Evolutionary conservation across 2,888 invertebrate genomes (phyloP).

Genomic region (Amblyjoppa proteus): DNA sequence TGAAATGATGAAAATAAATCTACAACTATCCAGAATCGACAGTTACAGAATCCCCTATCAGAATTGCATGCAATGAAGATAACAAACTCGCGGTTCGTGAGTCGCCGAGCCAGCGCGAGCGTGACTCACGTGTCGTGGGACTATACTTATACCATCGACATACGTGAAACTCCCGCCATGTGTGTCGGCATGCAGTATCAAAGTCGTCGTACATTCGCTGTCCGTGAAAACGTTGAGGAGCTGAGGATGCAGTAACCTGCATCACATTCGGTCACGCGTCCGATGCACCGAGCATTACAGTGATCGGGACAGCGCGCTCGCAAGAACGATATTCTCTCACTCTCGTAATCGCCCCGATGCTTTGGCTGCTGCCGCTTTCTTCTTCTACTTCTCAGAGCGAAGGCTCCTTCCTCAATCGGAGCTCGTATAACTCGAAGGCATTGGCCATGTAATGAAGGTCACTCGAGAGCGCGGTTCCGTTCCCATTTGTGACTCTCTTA

Average conservation of each 20-base stretch:
- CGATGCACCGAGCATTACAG: background rate
- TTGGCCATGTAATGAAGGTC: slow-evolving; percentile 71
- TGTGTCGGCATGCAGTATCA: background rate
- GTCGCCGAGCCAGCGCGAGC: background rate
- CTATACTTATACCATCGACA: background rate
- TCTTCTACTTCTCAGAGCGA: slow-evolving; percentile 6
- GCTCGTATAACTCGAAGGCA: slow-evolving; percentile 60
- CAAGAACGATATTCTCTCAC: slow-evolving; percentile 23
- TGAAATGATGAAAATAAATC: background rate
- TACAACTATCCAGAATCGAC: background rate
- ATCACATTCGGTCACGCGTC: slow-evolving; percentile 16
- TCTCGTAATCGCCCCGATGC: background rate
- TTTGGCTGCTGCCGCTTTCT: slow-evolving; percentile 20
- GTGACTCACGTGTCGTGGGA: slow-evolving; percentile 19
- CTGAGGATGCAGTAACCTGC: slow-evolving; percentile 19
- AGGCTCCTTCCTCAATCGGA: slow-evolving; percentile 27
- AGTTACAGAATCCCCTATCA: background rate
- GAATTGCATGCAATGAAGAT: slow-evolving; percentile 1
- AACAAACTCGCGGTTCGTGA: slow-evolving; percentile 12
- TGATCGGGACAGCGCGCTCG: slow-evolving; percentile 16
- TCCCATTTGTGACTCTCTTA: slow-evolving; percentile 70
- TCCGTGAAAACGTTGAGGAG: background rate
- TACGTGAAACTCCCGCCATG: slow-evolving; percentile 1
- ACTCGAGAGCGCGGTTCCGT: slow-evolving; percentile 70
- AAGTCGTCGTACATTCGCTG: slow-evolving; percentile 2